Base-by-base conservation (phyloP, 2,113 vertebrate species). In the Crotalus horridus region DNA sequence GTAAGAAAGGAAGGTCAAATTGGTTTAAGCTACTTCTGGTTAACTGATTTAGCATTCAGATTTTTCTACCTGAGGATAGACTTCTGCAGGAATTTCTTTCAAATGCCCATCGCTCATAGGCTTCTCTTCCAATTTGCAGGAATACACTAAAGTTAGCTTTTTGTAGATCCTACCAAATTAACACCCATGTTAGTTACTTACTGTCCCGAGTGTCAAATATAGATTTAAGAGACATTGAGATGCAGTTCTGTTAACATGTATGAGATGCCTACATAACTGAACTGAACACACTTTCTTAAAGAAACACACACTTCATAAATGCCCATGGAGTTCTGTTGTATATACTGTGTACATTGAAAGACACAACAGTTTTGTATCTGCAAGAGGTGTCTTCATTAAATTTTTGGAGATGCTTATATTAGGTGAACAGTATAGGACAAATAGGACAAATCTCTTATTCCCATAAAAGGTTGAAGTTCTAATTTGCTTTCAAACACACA, bases 381-480 rank as follows among this genome's bases (percentile, higher is more conserved):
- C 6, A 85, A 69, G 86, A 69, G 13, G 11, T 51, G 9, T 58
- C 53, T 39, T 43, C 39, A 55, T 10, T 89, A 26, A 58, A 43
- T 58, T 58, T 29, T 15, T 85, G 91, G 15, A 56, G 9, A 92
- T 89, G 39, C 87, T 89, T 92, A 55, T n/a, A 26, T 43, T 86
- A 48, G 24, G 29, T 23, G 20, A 53, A 55, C 10, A 55, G 17
- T 43, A 6, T 43, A 56, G 21, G 13, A 39, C n/a, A 48, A 53
- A n/a, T 48, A 3, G 46, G 15, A 64, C 85, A 91, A 87, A 58
- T n/a, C 33, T 91, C 64, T 54, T 55, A 69, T 81, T 64, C 21
- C 64, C n/a, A 69, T 64, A 69, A 88, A 43, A 53, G 43, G 5
- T 59, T 15, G 69, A 8, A 46, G 0, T 48, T 4, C 0, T 87